Evolutionary conservation across 37 sponge, comb jelly and placozoan species (phyloP).

Genomic region (Hormiphora californensis): DNA sequence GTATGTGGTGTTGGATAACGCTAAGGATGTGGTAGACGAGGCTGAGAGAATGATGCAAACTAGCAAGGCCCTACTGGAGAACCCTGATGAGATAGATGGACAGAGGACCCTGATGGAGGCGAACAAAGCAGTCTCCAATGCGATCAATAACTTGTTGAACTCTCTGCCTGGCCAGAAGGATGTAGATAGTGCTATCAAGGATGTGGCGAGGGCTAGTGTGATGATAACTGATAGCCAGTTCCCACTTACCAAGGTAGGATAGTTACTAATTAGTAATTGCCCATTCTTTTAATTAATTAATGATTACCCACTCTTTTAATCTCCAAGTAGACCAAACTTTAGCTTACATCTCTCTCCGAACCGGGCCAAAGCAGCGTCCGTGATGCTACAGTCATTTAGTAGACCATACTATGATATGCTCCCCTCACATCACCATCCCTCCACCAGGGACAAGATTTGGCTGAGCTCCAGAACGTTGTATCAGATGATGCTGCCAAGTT

Average conservation of each 20-base stretch:
- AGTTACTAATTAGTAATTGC: too few species aligned
- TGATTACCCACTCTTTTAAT: too few species aligned
- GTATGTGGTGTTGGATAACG: constrained; percentile 56
- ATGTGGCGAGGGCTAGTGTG: constrained; percentile 77
- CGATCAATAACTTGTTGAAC: constrained; percentile 86
- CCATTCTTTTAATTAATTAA: too few species aligned
- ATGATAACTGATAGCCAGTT: constrained; percentile 28
- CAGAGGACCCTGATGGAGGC: constrained; percentile 62
- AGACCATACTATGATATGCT: too few species aligned
- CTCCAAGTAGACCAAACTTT: too few species aligned
- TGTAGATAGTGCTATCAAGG: constrained; percentile 94
- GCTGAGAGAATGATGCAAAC: constrained; percentile 42
- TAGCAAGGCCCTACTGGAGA: background rate
- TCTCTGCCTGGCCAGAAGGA: constrained; percentile 94
- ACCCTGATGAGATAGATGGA: background rate
- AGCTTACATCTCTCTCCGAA: too few species aligned
- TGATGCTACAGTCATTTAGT: too few species aligned
- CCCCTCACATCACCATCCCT: background rate
- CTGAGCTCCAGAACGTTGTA: constrained; percentile 74
- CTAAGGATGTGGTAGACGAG: constrained; percentile 54
- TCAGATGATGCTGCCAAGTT: constrained; percentile 78
- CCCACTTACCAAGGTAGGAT: constrained; percentile 15
- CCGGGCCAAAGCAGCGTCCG: too few species aligned
- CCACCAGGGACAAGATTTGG: constrained; percentile 65
- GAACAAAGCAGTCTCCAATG: constrained; percentile 90